These are phyloP conservation scores for Emydocephalus ijimae DNA, from an alignment of 2,113 vertebrate genomes.

Conservation along the genomic window DNA sequence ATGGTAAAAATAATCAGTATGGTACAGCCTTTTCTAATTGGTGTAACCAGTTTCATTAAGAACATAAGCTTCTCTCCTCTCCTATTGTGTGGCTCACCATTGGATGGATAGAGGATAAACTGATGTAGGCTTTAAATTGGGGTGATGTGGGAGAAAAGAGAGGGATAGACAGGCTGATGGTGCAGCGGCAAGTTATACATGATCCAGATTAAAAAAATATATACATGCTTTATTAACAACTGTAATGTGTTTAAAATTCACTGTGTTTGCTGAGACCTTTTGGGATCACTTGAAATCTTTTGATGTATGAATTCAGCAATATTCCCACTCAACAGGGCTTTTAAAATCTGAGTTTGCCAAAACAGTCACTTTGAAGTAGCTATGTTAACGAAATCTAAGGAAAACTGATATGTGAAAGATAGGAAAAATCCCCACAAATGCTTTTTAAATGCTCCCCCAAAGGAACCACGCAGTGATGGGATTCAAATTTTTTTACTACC, in stretches of 20 bases:
- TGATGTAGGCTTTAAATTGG: not conserved
- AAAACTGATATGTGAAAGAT: not conserved
- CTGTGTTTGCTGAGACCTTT: not conserved
- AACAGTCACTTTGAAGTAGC: not conserved
- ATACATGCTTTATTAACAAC: not conserved
- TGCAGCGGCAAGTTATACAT: not conserved
- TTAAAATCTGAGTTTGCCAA: not conserved
- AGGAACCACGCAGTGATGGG: not conserved
- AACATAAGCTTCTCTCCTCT: not conserved
- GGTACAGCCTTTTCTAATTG: not conserved
- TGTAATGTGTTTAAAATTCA: not conserved
- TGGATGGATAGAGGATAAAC: not conserved
- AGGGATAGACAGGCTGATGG: not conserved
- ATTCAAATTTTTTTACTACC: no score
- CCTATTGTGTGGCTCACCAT: not conserved
- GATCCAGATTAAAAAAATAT: not conserved
- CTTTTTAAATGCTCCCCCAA: not conserved
- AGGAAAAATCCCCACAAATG: not conserved
- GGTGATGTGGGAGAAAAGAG: not conserved
- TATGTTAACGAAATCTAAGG: not conserved
- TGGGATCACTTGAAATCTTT: not conserved
- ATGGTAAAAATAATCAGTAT: not conserved
- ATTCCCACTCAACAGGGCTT: not conserved
- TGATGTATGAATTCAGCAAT: not conserved
- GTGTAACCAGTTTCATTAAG: not conserved